phyloP scores from a whole-genome alignment of 2,888 invertebrate species.

The Ptycholaimellus sp. region DNA sequence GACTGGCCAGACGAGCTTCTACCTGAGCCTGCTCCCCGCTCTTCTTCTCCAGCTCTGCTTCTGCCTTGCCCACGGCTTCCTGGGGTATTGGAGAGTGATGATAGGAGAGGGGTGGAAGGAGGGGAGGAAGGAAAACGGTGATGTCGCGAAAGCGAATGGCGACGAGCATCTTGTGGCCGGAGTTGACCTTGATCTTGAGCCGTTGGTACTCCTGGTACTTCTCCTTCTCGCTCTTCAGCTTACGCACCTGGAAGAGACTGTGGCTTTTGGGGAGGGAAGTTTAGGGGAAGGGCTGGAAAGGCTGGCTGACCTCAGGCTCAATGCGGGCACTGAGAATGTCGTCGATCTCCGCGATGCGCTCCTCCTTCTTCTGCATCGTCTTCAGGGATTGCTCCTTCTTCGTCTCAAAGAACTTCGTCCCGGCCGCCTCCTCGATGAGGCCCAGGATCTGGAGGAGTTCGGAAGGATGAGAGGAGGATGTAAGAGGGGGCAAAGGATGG shows the following conservation, averaged over 20 bases:
- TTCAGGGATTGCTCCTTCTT: slow-evolving; percentile 64
- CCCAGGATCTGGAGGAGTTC: slow-evolving; percentile 46
- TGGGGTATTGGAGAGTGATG: neutral
- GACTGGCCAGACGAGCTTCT: neutral
- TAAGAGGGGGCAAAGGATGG: neutral
- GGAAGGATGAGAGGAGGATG: slow-evolving; percentile 26
- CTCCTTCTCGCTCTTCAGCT: slow-evolving; percentile 53
- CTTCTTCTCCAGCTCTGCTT: neutral
- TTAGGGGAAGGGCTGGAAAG: too few species aligned
- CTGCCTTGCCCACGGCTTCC: neutral
- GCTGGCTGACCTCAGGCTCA: too few species aligned
- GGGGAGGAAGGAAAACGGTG: neutral
- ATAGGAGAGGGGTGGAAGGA: neutral
- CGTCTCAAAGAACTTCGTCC: slow-evolving; percentile 80
- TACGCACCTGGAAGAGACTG: slow-evolving; percentile 18
- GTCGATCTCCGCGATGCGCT: slow-evolving; percentile 60
- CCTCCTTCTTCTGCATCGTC: slow-evolving; percentile 72
- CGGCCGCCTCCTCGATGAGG: slow-evolving; percentile 97
- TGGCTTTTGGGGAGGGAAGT: too few species aligned
- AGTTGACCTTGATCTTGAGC: slow-evolving; percentile 53
- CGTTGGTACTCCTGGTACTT: slow-evolving; percentile 66
- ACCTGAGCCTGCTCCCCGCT: neutral
- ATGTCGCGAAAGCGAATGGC: neutral
- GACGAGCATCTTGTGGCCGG: neutral
- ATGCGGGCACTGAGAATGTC: too few species aligned